Conservation (phyloP, 30 jellyfish, hydroid and myxozoan species). For the Aurelia coerulea region DNA sequence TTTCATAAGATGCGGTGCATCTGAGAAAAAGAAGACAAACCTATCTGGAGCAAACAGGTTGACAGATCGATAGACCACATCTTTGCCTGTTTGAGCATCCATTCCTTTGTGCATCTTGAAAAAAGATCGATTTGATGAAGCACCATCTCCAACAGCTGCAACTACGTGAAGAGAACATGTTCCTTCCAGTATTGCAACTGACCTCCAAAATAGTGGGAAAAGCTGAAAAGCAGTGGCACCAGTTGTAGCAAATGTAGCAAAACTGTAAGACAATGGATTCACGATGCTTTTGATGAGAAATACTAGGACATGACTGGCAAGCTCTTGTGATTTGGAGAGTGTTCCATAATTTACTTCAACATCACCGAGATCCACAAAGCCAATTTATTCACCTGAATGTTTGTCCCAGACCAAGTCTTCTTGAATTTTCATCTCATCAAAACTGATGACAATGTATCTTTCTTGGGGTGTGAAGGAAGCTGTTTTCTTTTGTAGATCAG, state of each 20-base stretch:
- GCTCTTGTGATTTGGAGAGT: conserved; percentile 31
- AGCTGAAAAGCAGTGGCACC: conserved; percentile 49
- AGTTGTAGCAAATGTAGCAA: conserved; percentile 40
- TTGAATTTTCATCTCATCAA: conserved; percentile 78
- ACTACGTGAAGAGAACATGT: conserved; percentile 39
- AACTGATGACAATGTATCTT: conserved; percentile 34
- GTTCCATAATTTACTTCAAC: conserved; percentile 38
- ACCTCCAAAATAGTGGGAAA: conserved; percentile 68
- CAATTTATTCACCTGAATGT: conserved; percentile 69
- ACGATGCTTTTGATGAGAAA: conserved; percentile 56
- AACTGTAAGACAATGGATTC: conserved; percentile 59
- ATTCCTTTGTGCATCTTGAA: conserved; percentile 49
- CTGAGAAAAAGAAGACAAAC: conserved; percentile 49
- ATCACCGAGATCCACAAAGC: conserved; percentile 80
- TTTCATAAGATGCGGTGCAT: conserved; percentile 60
- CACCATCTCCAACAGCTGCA: conserved; percentile 72
- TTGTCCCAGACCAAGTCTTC: conserved; percentile 77
- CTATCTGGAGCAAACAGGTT: conserved; percentile 44
- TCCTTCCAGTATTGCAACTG: conserved; percentile 20
- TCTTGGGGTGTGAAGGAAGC: conserved; percentile 25
- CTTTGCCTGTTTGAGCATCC: conserved; percentile 34
- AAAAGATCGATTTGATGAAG: conserved; percentile 44
- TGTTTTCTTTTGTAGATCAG: conserved; percentile 44
- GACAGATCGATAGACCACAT: conserved; percentile 44
- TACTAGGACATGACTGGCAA: conserved; percentile 63